Percentiles rank a stretch among this genome's conserved stretches.
Evolutionary conservation across 2,113 vertebrate species (phyloP).

Genomic region (Aptenodytes patagonicus): DNA sequence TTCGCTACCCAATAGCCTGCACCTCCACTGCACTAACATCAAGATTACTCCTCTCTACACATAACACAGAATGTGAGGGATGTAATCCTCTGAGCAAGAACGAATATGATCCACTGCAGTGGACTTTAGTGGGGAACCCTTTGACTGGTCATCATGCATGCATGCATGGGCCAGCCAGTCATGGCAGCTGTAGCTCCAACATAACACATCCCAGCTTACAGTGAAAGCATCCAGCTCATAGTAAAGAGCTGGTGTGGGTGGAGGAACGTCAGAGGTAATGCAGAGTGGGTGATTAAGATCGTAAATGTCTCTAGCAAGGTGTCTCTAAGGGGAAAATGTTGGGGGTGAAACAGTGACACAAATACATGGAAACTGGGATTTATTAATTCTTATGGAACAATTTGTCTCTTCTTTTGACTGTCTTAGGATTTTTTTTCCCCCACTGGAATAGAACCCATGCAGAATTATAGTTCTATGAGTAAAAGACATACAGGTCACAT

Average conservation of each 20-base stretch:
- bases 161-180: neutral
- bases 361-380: neutral
- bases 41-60: neutral
- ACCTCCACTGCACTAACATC: neutral
- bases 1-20: neutral
- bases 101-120: rapidly evolving
- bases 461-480: neutral
- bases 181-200: neutral
- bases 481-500: neutral
- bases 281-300: neutral
- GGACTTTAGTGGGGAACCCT: neutral
- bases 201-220: neutral
- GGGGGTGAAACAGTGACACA: neutral
- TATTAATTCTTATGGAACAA: neutral
- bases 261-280: neutral
- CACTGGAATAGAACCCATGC: neutral
- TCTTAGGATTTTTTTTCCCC: neutral
- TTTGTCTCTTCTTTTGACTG: neutral
- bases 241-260: neutral
- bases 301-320: neutral
- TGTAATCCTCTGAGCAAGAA: neutral
- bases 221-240: neutral
- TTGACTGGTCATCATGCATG: neutral
- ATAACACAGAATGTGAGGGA: neutral
- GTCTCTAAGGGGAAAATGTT: neutral